Base-by-base conservation (phyloP, 2,797 vertebrate species). In the Odontamblyopus lacepedii region DNA sequence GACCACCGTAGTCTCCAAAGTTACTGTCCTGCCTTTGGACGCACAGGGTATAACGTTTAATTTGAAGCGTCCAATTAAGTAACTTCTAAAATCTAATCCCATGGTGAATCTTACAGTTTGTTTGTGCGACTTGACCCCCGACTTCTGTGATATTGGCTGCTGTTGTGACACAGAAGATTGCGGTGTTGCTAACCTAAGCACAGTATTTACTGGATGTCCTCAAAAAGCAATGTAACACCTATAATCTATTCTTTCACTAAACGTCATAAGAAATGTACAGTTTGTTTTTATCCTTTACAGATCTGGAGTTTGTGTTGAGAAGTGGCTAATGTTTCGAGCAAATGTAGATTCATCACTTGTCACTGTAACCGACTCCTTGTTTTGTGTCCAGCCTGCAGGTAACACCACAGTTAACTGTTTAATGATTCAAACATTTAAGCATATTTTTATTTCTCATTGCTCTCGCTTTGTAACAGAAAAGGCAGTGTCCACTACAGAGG, bases 111-210 rank as follows among this genome's bases (percentile, higher is more conserved):
- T 7, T 83, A 11, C 79, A 95, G 94, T 23, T 57, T 95, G 94
- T 74, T 53, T 80, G 35, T 95, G 94, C 80, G 86, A 95, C 75
- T 65, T 95, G 70, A 94, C 89, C 2, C 87, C 90, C 26, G 82
- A 69, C 63, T 92, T 94, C 71, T 95, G 94, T 76, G 93, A 95
- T 78, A 89, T 95, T 1, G 90, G 90, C 80, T 95, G 94, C 84
- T 95, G 94, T 27, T 95, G 94, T 80, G 94, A 95, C 77, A 78
- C 69, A 4, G 57, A 66, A 7, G 92, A 95, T 67, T 95, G 94
- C 18, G 84, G 75, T 0, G 23, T 92, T n/a, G 64, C 80, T 0
- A 85, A 94, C 79, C 68, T 94, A 71, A 89, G 85, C 51, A 83
- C 89, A 0, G 84, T 94, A 77, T 95, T 95, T 83, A 87, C 41